Percentiles rank a stretch among this genome's conserved stretches.
Conservation (phyloP, 2,888 invertebrate genomes). For the Tupiocoris notatus region DNA sequence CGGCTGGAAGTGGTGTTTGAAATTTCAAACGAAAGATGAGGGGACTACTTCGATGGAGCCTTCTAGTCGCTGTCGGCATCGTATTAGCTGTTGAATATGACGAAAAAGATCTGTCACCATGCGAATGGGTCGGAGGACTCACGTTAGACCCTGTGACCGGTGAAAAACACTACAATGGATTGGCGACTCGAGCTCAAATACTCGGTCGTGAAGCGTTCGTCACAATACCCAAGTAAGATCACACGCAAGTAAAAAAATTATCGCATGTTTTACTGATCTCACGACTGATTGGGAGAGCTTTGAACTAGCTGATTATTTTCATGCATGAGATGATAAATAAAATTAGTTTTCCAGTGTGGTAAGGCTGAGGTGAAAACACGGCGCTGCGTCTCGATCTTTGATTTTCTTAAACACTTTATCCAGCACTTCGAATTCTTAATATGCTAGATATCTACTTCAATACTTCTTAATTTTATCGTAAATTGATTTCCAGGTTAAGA, state of each 20-base stretch:
- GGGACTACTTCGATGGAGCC: conserved; percentile 4
- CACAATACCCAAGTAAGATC: conserved; percentile 59
- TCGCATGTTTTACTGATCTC: not conserved
- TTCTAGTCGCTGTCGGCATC: conserved; percentile 14
- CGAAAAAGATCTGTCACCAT: conserved; percentile 35
- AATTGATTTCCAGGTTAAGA: conserved; percentile 16
- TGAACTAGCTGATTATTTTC: too few relatives aligned
- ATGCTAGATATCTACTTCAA: too few relatives aligned
- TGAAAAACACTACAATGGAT: conserved; percentile 57
- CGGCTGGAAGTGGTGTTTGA: too few relatives aligned
- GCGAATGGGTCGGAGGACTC: conserved; percentile 39
- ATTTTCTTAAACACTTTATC: too few relatives aligned
- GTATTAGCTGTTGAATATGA: conserved; percentile 16
- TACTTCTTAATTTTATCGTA: too few relatives aligned
- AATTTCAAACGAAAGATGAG: conserved; percentile 15
- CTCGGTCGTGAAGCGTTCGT: conserved; percentile 59
- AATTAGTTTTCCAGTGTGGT: too few relatives aligned
- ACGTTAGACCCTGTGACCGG: conserved; percentile 44
- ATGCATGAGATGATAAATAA: too few relatives aligned
- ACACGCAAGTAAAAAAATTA: too few relatives aligned
- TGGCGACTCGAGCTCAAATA: conserved; percentile 62
- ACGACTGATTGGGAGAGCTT: too few relatives aligned
- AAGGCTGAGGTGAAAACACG: too few relatives aligned
- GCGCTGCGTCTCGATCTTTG: too few relatives aligned
- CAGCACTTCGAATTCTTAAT: too few relatives aligned